A percentile compares a stretch with the other conserved stretches of the same genome.
Conservation (phyloP, 2,113 vertebrate species). For the Limnothrissa miodon region DNA sequence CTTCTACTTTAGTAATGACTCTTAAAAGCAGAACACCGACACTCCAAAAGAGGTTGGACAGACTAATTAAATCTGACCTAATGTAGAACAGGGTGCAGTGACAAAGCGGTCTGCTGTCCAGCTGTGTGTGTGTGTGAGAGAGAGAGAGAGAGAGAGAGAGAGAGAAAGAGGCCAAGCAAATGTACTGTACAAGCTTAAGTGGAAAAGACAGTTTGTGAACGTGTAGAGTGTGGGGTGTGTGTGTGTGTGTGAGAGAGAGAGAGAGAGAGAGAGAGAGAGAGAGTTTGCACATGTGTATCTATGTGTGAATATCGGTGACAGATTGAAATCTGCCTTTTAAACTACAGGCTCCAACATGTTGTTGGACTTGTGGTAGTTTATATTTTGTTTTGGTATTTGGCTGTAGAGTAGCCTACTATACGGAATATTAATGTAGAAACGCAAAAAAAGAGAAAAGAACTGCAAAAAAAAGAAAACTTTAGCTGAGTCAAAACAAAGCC, state of each 20-base stretch:
- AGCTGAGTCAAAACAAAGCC: not conserved
- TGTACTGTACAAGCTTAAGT: too few relatives aligned
- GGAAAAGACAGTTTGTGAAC: conserved; percentile 14
- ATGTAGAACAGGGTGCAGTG: conserved; percentile 56
- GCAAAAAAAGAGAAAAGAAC: not conserved
- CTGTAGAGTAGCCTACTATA: not conserved
- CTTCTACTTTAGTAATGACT: conserved; percentile 64
- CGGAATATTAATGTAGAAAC: not conserved
- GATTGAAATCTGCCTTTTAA: conserved; percentile 43
- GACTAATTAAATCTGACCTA: conserved; percentile 76
- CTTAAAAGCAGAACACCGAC: conserved; percentile 68
- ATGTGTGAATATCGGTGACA: conserved; percentile 39
- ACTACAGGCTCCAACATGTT: conserved; percentile 30
- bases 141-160: conserved; percentile 29
- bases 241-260: conserved; percentile 35
- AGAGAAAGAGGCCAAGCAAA: too few relatives aligned
- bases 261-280: conserved; percentile 40
- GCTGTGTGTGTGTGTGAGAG: conserved; percentile 53
- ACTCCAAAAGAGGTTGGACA: conserved; percentile 64
- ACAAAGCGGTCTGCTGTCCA: conserved; percentile 62
- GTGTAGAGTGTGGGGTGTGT: conserved; percentile 22
- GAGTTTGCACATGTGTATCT: conserved; percentile 19
- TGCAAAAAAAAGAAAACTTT: not conserved
- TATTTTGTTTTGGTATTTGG: conserved; percentile 47
- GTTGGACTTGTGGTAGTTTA: conserved; percentile 45